These are phyloP conservation scores for Hydropsyche tenuis DNA, from an alignment of 1,140 invertebrate species.

Conservation along the genomic window DNA sequence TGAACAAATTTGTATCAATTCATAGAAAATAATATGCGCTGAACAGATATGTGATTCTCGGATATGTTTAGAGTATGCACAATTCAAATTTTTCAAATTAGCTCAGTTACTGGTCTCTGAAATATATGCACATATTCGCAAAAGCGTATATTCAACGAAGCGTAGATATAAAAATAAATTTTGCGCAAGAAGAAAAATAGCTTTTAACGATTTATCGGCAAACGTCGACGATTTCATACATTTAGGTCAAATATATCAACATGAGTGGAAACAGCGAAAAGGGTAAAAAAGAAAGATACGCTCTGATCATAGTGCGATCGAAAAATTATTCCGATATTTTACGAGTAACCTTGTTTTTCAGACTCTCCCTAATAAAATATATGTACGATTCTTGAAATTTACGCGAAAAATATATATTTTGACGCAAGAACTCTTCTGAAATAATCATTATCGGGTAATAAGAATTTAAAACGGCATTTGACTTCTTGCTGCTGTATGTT, in stretches of 20 bases:
- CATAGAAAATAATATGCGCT: too few species aligned
- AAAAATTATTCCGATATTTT: constrained; percentile 5
- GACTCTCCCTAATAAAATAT: neutral
- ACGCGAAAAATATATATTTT: neutral
- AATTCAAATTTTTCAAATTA: too few species aligned
- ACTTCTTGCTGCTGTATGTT: too few species aligned
- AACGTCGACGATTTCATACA: constrained; percentile 22
- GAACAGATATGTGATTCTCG: too few species aligned
- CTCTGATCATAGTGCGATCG: neutral
- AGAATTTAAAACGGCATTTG: too few species aligned
- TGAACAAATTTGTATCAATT: too few species aligned
- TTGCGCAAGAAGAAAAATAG: constrained; percentile 11
- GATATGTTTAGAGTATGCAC: too few species aligned
- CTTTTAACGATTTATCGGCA: constrained; percentile 26
- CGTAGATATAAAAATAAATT: neutral
- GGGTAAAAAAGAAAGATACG: constrained; percentile 1
- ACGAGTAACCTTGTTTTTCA: neutral
- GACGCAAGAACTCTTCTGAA: too few species aligned
- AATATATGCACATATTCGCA: too few species aligned
- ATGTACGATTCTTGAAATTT: neutral
- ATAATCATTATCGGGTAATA: too few species aligned
- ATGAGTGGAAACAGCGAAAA: constrained; percentile 4
- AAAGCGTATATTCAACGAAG: too few species aligned
- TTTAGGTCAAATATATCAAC: constrained; percentile 22
- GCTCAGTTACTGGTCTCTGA: too few species aligned